phyloP scores from a whole-genome alignment of 1,140 invertebrate genomes.

The Ephestia elutella region DNA sequence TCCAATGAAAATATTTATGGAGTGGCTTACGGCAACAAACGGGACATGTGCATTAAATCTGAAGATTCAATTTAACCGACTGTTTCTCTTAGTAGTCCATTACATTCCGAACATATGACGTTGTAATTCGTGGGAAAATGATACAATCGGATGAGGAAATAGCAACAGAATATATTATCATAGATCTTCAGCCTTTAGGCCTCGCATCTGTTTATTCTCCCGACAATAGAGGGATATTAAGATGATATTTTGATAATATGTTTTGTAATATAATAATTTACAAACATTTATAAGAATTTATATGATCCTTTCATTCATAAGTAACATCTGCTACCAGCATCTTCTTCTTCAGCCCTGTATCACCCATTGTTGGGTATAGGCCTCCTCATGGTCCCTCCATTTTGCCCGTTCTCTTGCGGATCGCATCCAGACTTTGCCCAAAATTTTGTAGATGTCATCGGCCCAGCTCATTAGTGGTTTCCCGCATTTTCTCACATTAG shows the following conservation, averaged over 20 bases:
- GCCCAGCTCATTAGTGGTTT: too few species aligned
- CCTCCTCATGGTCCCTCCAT: too few species aligned
- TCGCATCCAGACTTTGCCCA: too few species aligned
- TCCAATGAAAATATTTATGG: slow-evolving; percentile 5
- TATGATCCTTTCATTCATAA: not conserved
- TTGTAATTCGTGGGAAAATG: slow-evolving; percentile 47
- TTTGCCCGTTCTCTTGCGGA: too few species aligned
- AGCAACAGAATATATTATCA: slow-evolving; percentile 5
- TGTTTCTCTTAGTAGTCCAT: slow-evolving; percentile 36
- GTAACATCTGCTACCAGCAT: not conserved
- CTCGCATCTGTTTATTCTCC: not conserved
- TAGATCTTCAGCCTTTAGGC: not conserved
- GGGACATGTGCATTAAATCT: slow-evolving; percentile 32
- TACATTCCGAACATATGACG: slow-evolving; percentile 40
- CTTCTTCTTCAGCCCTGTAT: too few species aligned
- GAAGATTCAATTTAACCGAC: slow-evolving; percentile 23
- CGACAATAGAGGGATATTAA: not conserved
- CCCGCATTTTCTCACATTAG: too few species aligned
- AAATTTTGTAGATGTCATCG: too few species aligned
- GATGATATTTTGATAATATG: not conserved
- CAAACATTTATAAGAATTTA: not conserved
- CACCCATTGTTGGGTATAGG: too few species aligned
- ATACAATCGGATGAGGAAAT: slow-evolving; percentile 31
- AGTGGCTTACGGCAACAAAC: slow-evolving; percentile 11
- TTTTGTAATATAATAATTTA: not conserved